These are phyloP conservation scores for Mercenaria mercenaria DNA, from an alignment of 1,140 invertebrate genomes.

Conservation along the genomic window DNA sequence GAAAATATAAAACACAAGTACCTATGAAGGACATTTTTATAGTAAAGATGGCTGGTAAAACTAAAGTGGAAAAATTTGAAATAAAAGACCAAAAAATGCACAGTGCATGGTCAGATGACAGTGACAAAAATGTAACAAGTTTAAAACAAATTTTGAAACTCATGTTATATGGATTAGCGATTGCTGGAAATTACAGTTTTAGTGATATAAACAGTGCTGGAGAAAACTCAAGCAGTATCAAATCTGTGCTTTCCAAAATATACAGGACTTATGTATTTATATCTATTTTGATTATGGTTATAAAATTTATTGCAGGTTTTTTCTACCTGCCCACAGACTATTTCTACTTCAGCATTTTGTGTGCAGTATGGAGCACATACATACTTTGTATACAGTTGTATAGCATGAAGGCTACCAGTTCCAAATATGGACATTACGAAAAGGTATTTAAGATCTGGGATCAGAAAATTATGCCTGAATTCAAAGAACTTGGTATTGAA, in stretches of 20 bases:
- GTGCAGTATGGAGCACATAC: neutral
- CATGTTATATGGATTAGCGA: neutral
- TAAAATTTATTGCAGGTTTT: neutral
- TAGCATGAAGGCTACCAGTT: neutral
- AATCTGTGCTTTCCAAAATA: neutral
- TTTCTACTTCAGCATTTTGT: neutral
- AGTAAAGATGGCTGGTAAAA: neutral
- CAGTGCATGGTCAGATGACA: neutral
- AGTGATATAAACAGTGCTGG: neutral
- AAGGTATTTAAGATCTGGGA: slow-evolving; percentile 42
- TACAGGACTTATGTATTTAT: neutral
- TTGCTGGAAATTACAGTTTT: slow-evolving; percentile 42
- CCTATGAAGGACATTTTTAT: no score
- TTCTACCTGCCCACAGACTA: neutral
- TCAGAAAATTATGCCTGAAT: neutral
- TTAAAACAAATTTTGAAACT: slow-evolving; percentile 29
- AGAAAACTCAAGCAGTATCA: neutral
- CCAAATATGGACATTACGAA: slow-evolving; percentile 28
- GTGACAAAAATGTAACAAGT: neutral
- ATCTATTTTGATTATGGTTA: neutral
- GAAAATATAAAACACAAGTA: no score
- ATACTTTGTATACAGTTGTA: neutral
- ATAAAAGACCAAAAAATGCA: neutral
- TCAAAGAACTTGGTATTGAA: neutral
- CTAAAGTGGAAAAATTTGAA: neutral